Evolutionary conservation across 1,140 invertebrate species (phyloP).

Genomic region (Drosophila malerkotliana): DNA sequence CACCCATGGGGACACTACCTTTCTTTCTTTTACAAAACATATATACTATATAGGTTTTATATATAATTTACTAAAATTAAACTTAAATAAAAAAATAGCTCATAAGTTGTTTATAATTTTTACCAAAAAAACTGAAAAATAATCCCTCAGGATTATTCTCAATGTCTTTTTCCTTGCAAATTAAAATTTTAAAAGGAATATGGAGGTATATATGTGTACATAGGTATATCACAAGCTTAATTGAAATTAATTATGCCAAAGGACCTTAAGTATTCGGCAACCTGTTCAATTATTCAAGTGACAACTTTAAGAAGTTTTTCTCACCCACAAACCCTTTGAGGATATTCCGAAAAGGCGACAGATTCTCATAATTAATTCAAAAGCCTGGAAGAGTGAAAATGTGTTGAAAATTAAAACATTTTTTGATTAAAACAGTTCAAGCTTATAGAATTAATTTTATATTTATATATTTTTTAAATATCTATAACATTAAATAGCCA

Average conservation of each 20-base stretch:
- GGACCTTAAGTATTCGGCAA: conserved; percentile 42
- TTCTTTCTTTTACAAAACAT: too few relatives aligned
- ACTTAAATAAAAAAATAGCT: too few relatives aligned
- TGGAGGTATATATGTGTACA: not conserved
- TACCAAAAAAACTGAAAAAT: too few relatives aligned
- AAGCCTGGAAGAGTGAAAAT: conserved; percentile 1
- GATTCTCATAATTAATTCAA: conserved; percentile 76
- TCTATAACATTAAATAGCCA: not conserved
- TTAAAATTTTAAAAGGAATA: not conserved
- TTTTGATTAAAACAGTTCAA: not conserved
- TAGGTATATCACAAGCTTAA: conserved; percentile 14
- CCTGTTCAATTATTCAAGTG: conserved; percentile 52
- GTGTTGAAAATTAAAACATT: not conserved
- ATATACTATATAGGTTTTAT: too few relatives aligned
- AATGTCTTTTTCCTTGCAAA: not conserved
- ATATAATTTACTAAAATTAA: too few relatives aligned
- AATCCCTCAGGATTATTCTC: too few relatives aligned
- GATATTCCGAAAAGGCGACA: conserved; percentile 34
- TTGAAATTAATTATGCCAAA: conserved; percentile 67
- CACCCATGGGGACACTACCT: too few relatives aligned
- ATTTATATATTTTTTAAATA: not conserved
- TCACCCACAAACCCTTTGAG: conserved; percentile 8
- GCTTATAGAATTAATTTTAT: too few relatives aligned
- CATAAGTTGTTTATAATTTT: too few relatives aligned
- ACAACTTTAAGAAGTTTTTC: conserved; percentile 26